Evolutionary conservation across 2,113 vertebrate species (phyloP), one percentile per base, ranked within the genome.

Genomic region (Engraulis encrasicolus): DNA sequence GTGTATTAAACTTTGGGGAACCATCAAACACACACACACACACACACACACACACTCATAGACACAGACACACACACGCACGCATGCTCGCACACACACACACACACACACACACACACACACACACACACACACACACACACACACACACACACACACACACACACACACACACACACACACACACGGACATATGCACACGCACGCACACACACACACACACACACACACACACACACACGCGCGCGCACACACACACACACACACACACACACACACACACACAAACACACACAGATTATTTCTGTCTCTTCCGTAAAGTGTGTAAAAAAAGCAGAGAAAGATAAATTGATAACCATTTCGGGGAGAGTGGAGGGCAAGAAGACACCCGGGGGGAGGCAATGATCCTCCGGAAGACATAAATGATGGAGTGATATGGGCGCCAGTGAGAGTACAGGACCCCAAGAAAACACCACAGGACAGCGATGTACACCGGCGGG

Each of bases 381-480:
- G 23, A 17, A 82, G 66, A 78, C 84, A 86, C 81, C 86, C 80
- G 45, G 83, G 50, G 45, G 86, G 48, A 84, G 9, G 40, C 31
- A 66, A 71, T 52, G 38, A 19, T 81, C 36, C 27, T 45, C 83
- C 91, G 80, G 84, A 91, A 88, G 87, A 86, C 84, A 86, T 89
- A 89, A 54, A 88, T 86, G 89, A 91, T 34, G 84, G 88, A 92
- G 86, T 81, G 78, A n/a, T n/a, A n/a, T n/a, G n/a, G n/a, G n/a
- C n/a, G n/a, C n/a, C n/a, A n/a, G n/a, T n/a, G n/a, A n/a, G n/a
- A n/a, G n/a, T n/a, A n/a, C n/a, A n/a, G n/a, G n/a, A n/a, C n/a
- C 31, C 71, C 34, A 84, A 77, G 87, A 86, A 90, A 85, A 87
- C 85, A 50, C 84, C 78, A 38, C 49, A 50, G 71, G 83, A 83